Conservation (phyloP, 1,140 invertebrate species). For the Grapholita molesta region DNA sequence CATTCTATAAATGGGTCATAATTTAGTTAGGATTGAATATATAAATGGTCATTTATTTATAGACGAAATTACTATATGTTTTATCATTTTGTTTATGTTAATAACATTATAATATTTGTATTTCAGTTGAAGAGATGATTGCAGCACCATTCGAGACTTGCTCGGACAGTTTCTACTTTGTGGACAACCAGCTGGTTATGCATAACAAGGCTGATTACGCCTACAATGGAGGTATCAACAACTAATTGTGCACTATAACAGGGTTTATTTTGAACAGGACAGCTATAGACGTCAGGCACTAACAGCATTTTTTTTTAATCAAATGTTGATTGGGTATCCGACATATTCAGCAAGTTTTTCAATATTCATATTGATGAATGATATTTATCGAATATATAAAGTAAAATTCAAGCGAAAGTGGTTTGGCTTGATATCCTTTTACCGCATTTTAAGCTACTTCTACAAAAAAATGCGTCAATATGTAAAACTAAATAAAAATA, state of each 20-base stretch:
- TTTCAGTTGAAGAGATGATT: slow-evolving; percentile 97
- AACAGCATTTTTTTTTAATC: too few species aligned
- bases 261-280: not conserved
- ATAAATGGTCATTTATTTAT: slow-evolving; percentile 13
- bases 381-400: too few species aligned
- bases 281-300: not conserved
- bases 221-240: slow-evolving; percentile 87
- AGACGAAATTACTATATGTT: too few species aligned
- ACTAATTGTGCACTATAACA: slow-evolving; percentile 33
- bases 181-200: slow-evolving; percentile 98
- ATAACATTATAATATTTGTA: slow-evolving; percentile 21
- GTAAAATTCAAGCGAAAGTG: too few species aligned
- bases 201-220: slow-evolving; percentile 99
- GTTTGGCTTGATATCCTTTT: too few species aligned
- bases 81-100: not conserved
- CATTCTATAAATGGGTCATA: too few species aligned
- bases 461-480: too few species aligned
- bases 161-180: slow-evolving; percentile 99
- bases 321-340: too few species aligned
- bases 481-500: too few species aligned
- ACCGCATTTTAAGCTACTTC: too few species aligned
- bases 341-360: too few species aligned
- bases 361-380: too few species aligned
- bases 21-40: slow-evolving; percentile 3
- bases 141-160: slow-evolving; percentile 96